These are phyloP conservation scores for Caenorhabditis drosophilae DNA, from an alignment of 2,888 invertebrate genomes.

Conservation along the genomic window DNA sequence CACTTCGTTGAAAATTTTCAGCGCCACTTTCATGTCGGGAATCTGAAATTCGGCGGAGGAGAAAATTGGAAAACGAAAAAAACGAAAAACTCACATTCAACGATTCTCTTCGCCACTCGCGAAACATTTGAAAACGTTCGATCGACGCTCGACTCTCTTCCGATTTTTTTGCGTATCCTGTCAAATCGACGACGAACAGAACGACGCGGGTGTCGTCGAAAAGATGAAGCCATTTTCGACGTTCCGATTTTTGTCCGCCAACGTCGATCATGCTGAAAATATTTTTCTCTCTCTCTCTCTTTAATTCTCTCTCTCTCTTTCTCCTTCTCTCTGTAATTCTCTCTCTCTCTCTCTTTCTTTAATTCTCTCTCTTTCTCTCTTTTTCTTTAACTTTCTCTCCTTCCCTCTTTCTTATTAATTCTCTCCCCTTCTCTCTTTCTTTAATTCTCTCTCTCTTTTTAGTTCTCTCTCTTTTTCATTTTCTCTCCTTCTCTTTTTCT, in stretches of 20 bases:
- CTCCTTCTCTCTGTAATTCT: too few species aligned
- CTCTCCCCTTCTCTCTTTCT: not conserved
- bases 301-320: too few species aligned
- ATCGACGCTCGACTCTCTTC: conserved; percentile 24
- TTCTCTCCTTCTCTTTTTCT: too few species aligned
- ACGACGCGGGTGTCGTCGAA: conserved; percentile 42
- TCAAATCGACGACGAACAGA: conserved; percentile 33
- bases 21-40: conserved; percentile 27
- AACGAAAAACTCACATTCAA: too few species aligned
- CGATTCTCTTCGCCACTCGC: too few species aligned
- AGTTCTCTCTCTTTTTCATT: too few species aligned
- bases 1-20: conserved; percentile 30
- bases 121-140: too few species aligned
- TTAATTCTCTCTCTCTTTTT: not conserved
- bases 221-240: conserved; percentile 45
- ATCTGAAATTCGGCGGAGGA: conserved; percentile 4
- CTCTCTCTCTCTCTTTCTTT: too few species aligned
- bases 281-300: too few species aligned
- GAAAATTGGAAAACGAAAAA: not conserved
- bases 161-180: conserved; percentile 31
- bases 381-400: not conserved
- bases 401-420: not conserved
- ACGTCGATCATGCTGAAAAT: conserved; percentile 40
- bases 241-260: conserved; percentile 44
- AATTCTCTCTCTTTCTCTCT: not conserved